phyloP scores from a whole-genome alignment of 1,140 invertebrate genomes.

The Glossosoma conforme region DNA sequence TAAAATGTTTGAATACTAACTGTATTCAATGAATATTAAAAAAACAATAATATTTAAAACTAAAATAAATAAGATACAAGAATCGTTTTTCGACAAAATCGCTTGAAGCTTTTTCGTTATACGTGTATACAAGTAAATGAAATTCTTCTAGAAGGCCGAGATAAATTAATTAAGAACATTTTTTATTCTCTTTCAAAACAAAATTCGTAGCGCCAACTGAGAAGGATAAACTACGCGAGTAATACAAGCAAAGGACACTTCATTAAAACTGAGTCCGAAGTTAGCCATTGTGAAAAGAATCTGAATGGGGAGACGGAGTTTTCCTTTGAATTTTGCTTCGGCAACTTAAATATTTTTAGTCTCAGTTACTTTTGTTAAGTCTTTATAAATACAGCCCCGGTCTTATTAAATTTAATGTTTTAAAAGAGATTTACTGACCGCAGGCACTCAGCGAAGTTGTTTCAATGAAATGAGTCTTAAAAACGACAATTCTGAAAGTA shows the following conservation, averaged over 20 bases:
- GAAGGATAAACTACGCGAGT: background rate
- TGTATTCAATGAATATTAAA: too few species aligned
- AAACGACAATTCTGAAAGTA: slow-evolving; percentile 6
- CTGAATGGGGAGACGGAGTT: background rate
- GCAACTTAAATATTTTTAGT: slow-evolving; percentile 1
- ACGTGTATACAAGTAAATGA: too few species aligned
- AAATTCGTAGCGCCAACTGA: too few species aligned
- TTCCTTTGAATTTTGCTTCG: slow-evolving; percentile 10
- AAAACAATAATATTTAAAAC: too few species aligned
- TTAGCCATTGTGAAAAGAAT: slow-evolving; percentile 8
- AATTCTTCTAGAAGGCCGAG: too few species aligned
- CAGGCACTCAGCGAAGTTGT: slow-evolving; percentile 21
- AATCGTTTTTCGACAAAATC: too few species aligned
- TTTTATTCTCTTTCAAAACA: too few species aligned
- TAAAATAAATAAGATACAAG: too few species aligned
- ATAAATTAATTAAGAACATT: too few species aligned
- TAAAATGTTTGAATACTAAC: too few species aligned
- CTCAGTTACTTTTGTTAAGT: slow-evolving; percentile 5
- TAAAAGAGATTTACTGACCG: slow-evolving; percentile 17
- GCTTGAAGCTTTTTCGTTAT: too few species aligned
- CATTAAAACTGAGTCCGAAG: slow-evolving; percentile 8
- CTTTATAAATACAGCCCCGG: background rate
- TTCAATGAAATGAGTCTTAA: slow-evolving; percentile 7
- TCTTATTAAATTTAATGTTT: slow-evolving; percentile 3
- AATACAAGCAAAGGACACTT: background rate